A percentile compares a stretch with the other conserved stretches of the same genome.
These are phyloP conservation scores for Malurus melanocephalus DNA, from an alignment of 2,113 vertebrate species.

Conservation along the genomic window DNA sequence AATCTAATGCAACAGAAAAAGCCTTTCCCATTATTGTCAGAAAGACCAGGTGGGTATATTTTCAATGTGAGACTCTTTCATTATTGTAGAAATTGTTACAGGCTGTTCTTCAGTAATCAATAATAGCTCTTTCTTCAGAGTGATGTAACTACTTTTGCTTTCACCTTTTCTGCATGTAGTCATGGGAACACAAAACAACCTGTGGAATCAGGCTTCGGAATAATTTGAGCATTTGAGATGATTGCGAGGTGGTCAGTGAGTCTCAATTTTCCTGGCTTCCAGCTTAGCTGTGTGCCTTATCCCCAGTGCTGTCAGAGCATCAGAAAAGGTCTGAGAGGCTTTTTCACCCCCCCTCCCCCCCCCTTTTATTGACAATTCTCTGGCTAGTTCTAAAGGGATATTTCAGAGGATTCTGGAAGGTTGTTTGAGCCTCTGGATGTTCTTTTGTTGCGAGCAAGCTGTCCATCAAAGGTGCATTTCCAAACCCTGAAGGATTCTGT, in stretches of 20 bases:
- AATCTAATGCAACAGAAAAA: background rate
- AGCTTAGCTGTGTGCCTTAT: background rate
- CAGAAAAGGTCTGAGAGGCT: background rate
- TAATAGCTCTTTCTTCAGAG: constrained; percentile 35
- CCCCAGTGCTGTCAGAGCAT: background rate
- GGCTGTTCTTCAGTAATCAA: constrained; percentile 9
- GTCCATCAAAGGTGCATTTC: background rate
- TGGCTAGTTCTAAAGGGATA: background rate
- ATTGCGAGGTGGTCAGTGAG: background rate
- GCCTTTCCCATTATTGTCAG: background rate
- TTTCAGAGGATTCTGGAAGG: background rate
- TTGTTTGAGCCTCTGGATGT: background rate
- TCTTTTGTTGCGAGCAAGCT: background rate
- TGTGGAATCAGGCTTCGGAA: background rate
- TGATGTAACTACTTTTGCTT: constrained; percentile 41
- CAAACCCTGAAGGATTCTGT: background rate
- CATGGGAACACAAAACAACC: constrained; percentile 52
- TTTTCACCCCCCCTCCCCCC: background rate
- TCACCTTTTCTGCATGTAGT: constrained; percentile 51
- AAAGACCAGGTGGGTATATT: background rate
- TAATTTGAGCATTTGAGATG: background rate
- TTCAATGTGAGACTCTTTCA: background rate
- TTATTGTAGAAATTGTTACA: background rate
- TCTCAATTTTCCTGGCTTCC: background rate
- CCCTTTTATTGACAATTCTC: background rate